Percentiles rank a stretch among this genome's conserved stretches.
Conservation (phyloP, 2,888 invertebrate genomes). For the Ferdinandea cuprea region DNA sequence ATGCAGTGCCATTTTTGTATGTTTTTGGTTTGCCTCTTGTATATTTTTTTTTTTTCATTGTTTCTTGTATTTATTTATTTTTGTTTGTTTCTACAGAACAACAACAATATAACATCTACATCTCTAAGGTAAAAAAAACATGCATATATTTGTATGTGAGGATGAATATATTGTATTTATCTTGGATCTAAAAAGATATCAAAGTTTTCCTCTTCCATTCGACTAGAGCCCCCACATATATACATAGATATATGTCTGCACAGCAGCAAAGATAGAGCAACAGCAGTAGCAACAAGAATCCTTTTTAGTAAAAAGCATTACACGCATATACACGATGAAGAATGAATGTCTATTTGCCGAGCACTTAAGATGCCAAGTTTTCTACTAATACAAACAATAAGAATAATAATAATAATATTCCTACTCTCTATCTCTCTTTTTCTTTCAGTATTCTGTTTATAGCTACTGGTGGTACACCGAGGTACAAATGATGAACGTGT, state of each 20-base stretch:
- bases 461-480: constrained; percentile 44
- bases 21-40: constrained; percentile 2
- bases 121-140: constrained; percentile 51
- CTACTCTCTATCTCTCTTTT: not conserved
- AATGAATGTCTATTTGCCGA: constrained; percentile 80
- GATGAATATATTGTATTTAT: constrained; percentile 53
- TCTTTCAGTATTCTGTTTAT: constrained; percentile 1
- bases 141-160: not conserved
- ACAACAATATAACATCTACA: constrained; percentile 26
- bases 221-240: constrained; percentile 11
- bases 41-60: constrained; percentile 37
- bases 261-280: constrained; percentile 2
- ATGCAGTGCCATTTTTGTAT: not conserved
- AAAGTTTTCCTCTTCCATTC: constrained; percentile 59
- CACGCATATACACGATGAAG: constrained; percentile 75
- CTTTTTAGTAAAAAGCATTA: constrained; percentile 74
- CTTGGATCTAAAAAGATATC: constrained; percentile 71
- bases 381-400: constrained; percentile 81
- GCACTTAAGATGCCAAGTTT: constrained; percentile 82
- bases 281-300: constrained; percentile 71
- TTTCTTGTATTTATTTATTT: constrained; percentile 35
- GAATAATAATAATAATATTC: constrained; percentile 72
- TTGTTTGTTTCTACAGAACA: constrained; percentile 17
- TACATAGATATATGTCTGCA: not conserved
- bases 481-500: constrained; percentile 11